These are phyloP conservation scores for Lochmaea capreae DNA, from an alignment of 2,888 invertebrate genomes.

Conservation along the genomic window DNA sequence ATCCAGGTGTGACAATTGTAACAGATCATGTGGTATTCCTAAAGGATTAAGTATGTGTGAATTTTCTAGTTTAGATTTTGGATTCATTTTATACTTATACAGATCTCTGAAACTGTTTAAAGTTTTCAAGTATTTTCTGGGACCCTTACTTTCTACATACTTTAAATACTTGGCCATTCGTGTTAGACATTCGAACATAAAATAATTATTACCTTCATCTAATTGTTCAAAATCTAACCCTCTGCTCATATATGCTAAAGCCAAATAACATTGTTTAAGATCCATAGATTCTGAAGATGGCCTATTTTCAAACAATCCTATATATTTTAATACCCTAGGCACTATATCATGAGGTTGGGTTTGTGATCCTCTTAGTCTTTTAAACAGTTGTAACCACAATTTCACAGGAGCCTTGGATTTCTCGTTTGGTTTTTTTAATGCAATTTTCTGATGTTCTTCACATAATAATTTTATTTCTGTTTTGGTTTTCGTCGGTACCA, in stretches of 20 bases:
- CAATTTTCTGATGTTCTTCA: conserved; percentile 54
- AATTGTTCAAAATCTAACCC: conserved; percentile 44
- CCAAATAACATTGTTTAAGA: conserved; percentile 50
- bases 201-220: conserved; percentile 44
- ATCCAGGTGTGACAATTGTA: conserved; percentile 24
- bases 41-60: conserved; percentile 42
- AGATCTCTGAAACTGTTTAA: conserved; percentile 39
- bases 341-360: conserved; percentile 50
- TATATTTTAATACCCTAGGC: conserved; percentile 60
- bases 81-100: conserved; percentile 27
- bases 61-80: conserved; percentile 16
- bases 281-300: conserved; percentile 46
- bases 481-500: conserved; percentile 55
- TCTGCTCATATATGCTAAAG: conserved; percentile 45
- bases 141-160: conserved; percentile 36
- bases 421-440: conserved; percentile 35
- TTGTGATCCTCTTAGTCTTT: conserved; percentile 41
- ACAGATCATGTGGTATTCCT: conserved; percentile 40
- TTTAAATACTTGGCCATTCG: conserved; percentile 45
- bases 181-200: conserved; percentile 46
- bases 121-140: conserved; percentile 36
- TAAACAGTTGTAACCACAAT: conserved; percentile 57
- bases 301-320: conserved; percentile 58
- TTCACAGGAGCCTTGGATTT: conserved; percentile 51
- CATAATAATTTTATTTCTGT: conserved; percentile 54